Evolutionary conservation across 37 sponge, comb jelly and placozoan genomes (phyloP), one percentile per base, ranked within the genome.

Genomic region (Halichondria panicea): DNA sequence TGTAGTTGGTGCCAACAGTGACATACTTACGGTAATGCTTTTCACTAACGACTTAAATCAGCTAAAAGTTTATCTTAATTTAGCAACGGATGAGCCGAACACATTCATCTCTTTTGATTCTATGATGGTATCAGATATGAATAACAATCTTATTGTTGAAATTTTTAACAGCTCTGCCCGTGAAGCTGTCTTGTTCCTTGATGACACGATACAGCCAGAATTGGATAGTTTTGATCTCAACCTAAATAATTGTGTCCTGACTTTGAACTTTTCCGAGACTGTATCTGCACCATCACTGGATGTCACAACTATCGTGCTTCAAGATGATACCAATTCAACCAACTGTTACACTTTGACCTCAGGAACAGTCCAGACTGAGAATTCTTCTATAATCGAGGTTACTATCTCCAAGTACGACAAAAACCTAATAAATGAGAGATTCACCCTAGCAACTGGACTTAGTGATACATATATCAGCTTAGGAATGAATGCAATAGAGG

Each of bases 121-220:
- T 57, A 69, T 66, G 33, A 60, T 77, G 9, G 55, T 91, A 18
- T 38, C 34, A 30, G 95, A 95, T 57, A 91, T 91, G 95, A 91
- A 81, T 88, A 68, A 52, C 3, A 94, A 94, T 63, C 46, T 72
- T 18, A 67, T 94, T 8, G 63, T 54, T 1, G 11, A 57, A 36
- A 76, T 81, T 58, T 43, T 60, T 12, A 76, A 78, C 45, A 52
- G 62, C 40, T 55, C 74, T 31, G 88, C 89, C 31, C 37, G 40
- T 1, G 46, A n/a, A 34, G 88, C 84, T 28, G 34, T 30, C 2
- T 25, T 15, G 0, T 62, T 84, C 8, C 37, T 77, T 40, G 63
- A 65, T 15, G 87, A 93, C 54, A 31, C 25, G 0, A 50, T 82
- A 19, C 77, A 75, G 12, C 94, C 94, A 24, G 53, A 39, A 12